Percentiles rank a stretch among this genome's conserved stretches.
phyloP scores from a whole-genome alignment of 2,113 vertebrate genomes.

The Tauraco erythrolophus region DNA sequence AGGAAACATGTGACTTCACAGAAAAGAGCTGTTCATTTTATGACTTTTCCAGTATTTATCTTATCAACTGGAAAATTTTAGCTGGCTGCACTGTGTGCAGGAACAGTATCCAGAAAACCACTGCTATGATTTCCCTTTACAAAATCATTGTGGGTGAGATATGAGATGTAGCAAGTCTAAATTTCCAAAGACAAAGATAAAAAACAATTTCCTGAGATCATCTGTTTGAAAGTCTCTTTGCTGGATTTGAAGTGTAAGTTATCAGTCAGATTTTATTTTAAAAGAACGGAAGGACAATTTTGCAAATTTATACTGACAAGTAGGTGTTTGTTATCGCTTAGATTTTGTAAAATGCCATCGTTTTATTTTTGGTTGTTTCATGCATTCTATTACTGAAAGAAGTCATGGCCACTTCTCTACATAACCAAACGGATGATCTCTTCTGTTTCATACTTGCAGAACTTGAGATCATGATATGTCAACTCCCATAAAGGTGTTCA shows the following conservation, averaged over 20 bases:
- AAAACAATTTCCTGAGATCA: background rate
- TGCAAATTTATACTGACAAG: slow-evolving; percentile 61
- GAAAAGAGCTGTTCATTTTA: background rate
- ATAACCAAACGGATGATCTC: background rate
- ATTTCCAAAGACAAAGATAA: slow-evolving; percentile 12
- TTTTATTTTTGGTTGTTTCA: slow-evolving; percentile 45
- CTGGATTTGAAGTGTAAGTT: background rate
- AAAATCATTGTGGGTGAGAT: background rate
- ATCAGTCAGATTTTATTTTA: slow-evolving; percentile 44
- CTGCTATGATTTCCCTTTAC: background rate
- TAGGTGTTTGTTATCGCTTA: slow-evolving; percentile 56
- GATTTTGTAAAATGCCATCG: slow-evolving; percentile 40
- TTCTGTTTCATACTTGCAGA: background rate
- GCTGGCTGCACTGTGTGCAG: background rate
- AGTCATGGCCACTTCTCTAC: background rate
- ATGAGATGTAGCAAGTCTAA: background rate
- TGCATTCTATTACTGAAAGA: background rate
- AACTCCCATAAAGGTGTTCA: background rate
- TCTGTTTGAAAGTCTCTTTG: slow-evolving; percentile 4
- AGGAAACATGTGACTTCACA: background rate
- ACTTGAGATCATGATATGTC: background rate
- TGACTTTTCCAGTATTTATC: background rate
- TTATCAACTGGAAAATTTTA: background rate
- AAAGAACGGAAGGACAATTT: slow-evolving; percentile 55
- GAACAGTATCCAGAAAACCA: background rate